Base-by-base conservation (phyloP, 2,797 vertebrate species). In the Pangasius larnaudii region DNA sequence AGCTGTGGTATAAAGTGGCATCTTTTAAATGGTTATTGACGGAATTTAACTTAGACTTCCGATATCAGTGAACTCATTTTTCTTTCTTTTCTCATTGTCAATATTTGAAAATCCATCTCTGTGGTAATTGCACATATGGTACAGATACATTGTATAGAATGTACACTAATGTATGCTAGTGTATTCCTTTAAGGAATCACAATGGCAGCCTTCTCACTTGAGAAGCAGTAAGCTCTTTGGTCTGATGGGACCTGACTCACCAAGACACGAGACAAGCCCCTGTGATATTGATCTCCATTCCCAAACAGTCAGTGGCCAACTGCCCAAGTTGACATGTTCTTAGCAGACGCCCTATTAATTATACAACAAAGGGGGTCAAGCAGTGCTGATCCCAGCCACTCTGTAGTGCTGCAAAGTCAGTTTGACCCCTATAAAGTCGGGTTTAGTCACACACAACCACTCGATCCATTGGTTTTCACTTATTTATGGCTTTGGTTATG, bases 281-380 rank as follows among this genome's bases (percentile, higher is more conserved):
- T 88, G 90, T 88, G 84, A 84, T 92, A 91, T 91, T 87, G 90
- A 92, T 92, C 88, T 79, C 72, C 27, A 5, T 59, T 83, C 33
- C 72, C 46, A 88, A 89, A 86, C 86, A 71, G 51, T 87, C 79
- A 85, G 89, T 89, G 86, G 18, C 91, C 92, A 89, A 90, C 92
- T 92, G 93, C 93, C 93, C 53, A 85, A 84, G 92, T 92, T 92
- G 93, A 89, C 90, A 91, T 91, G 92, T 90, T 90, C 88, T 89
- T 79, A 81, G 61, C 71, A 88, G 61, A 51, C 42, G 69, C 30
- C 30, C 91, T 92, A 93, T 94, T 94, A 95, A 94, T 93, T 93
- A 94, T 94, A 88, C 92, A 92, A 92, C 92, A 91, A 88, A 72
- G 46, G 71, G 92, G 93, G 93, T 94, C 90, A 33, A 92, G 92